phyloP scores from a whole-genome alignment of 2,113 vertebrate species.

The Zeus faber region DNA sequence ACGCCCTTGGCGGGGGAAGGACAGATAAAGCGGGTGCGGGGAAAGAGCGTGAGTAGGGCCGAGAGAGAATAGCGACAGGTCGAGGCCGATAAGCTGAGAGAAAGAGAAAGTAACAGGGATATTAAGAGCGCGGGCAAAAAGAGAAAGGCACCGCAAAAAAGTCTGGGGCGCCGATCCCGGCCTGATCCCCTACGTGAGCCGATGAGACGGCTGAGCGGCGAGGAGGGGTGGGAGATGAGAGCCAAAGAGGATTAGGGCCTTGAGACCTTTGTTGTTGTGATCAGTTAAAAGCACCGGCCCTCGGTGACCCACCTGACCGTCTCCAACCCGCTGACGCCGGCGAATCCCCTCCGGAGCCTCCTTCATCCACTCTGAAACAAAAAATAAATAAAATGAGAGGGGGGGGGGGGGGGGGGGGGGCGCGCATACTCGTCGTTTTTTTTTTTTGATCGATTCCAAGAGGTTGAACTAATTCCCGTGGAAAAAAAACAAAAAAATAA shows the following conservation, averaged over 20 bases:
- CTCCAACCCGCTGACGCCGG: slow-evolving; percentile 44
- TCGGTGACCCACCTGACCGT: slow-evolving; percentile 63
- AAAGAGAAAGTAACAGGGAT: slow-evolving; percentile 47
- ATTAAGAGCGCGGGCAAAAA: slow-evolving; percentile 30
- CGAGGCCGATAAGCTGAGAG: slow-evolving; percentile 37
- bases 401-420: no score
- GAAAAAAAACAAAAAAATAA: background rate
- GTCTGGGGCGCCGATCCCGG: background rate
- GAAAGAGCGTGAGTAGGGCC: background rate
- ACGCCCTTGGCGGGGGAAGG: slow-evolving; percentile 51
- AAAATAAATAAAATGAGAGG: background rate
- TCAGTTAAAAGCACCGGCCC: slow-evolving; percentile 65
- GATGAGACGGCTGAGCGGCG: slow-evolving; percentile 60
- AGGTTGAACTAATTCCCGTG: background rate
- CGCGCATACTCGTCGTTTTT: no score
- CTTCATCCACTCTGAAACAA: background rate
- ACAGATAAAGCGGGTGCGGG: slow-evolving; percentile 35
- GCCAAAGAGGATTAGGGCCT: slow-evolving; percentile 69
- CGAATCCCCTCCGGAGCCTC: slow-evolving; percentile 36
- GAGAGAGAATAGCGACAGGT: background rate
- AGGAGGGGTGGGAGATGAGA: slow-evolving; percentile 63
- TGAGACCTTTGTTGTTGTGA: slow-evolving; percentile 74
- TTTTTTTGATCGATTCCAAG: background rate
- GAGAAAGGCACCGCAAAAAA: slow-evolving; percentile 37
- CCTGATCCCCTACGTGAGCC: slow-evolving; percentile 66